phyloP scores from a whole-genome alignment of 2,888 invertebrate genomes.

The Eupithecia subumbrata region DNA sequence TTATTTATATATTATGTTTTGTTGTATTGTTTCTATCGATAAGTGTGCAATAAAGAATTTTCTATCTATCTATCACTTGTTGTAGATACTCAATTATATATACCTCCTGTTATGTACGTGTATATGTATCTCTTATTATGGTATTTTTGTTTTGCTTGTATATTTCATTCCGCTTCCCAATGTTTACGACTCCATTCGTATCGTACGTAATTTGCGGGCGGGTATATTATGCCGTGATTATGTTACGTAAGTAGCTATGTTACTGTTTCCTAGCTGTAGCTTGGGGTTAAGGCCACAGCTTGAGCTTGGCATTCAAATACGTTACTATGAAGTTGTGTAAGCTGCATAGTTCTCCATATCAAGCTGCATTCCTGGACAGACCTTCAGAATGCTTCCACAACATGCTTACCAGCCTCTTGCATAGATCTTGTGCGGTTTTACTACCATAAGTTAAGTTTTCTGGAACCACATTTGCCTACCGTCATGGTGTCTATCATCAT shows the following conservation, averaged over 20 bases:
- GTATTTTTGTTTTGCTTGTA: not conserved
- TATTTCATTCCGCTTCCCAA: not conserved
- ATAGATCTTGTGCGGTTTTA: not conserved
- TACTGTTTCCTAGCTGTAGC: slow-evolving; percentile 7
- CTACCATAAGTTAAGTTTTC: not conserved
- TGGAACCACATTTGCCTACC: not conserved
- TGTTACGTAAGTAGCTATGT: slow-evolving; percentile 26
- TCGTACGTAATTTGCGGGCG: slow-evolving; percentile 16
- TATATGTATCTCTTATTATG: not conserved
- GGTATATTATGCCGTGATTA: slow-evolving; percentile 18
- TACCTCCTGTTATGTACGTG: too few relatives aligned
- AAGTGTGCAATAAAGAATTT: too few relatives aligned
- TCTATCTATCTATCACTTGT: too few relatives aligned
- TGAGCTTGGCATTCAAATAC: slow-evolving; percentile 25
- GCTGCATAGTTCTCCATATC: not conserved
- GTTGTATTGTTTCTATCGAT: too few relatives aligned
- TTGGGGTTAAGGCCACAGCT: slow-evolving; percentile 28
- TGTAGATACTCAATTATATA: too few relatives aligned
- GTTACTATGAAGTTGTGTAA: not conserved
- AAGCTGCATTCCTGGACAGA: not conserved
- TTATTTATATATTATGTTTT: too few relatives aligned
- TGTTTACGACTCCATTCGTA: not conserved
- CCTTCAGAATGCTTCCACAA: not conserved
- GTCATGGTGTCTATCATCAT: not conserved
- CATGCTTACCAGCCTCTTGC: not conserved